Conservation (phyloP, 2,797 vertebrate genomes). For the Anableps anableps region DNA sequence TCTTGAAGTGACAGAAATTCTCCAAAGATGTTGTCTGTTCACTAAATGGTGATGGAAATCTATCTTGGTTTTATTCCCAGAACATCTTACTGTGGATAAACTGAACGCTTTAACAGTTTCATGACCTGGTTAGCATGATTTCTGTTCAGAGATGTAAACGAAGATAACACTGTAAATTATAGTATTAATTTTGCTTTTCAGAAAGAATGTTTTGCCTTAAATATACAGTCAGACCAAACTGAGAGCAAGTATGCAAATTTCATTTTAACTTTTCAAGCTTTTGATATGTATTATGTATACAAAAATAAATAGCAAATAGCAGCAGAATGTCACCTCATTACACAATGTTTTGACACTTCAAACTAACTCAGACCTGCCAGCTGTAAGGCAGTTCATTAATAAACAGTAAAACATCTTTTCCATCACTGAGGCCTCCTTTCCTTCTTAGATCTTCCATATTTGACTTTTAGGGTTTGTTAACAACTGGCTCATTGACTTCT, state of each 20-base stretch:
- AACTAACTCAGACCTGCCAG: conserved; percentile 8
- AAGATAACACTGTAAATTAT: background rate
- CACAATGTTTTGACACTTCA: conserved; percentile 8
- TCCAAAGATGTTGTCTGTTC: conserved; percentile 11
- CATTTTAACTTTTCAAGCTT: conserved; percentile 6
- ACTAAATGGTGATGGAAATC: conserved; percentile 12
- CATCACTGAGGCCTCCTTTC: background rate
- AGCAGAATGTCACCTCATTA: conserved; percentile 15
- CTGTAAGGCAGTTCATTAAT: conserved; percentile 20
- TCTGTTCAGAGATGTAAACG: background rate
- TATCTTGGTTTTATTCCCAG: conserved; percentile 15
- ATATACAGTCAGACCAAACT: background rate
- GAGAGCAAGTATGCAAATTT: background rate
- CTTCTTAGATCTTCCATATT: conserved; percentile 5
- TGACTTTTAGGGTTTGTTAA: conserved; percentile 23
- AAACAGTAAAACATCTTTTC: conserved; percentile 22
- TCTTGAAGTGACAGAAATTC: background rate
- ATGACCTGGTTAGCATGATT: conserved; percentile 11
- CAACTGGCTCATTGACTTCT: conserved; percentile 57
- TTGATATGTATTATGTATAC: background rate
- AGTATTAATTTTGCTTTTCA: background rate
- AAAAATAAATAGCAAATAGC: conserved; percentile 4
- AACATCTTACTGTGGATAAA: conserved; percentile 24
- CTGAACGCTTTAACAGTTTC: conserved; percentile 19
- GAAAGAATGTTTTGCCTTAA: background rate